Evolutionary conservation across 2,113 vertebrate genomes (phyloP), one percentile per base, ranked within the genome.

Genomic region (Typhlomys cinereus): DNA sequence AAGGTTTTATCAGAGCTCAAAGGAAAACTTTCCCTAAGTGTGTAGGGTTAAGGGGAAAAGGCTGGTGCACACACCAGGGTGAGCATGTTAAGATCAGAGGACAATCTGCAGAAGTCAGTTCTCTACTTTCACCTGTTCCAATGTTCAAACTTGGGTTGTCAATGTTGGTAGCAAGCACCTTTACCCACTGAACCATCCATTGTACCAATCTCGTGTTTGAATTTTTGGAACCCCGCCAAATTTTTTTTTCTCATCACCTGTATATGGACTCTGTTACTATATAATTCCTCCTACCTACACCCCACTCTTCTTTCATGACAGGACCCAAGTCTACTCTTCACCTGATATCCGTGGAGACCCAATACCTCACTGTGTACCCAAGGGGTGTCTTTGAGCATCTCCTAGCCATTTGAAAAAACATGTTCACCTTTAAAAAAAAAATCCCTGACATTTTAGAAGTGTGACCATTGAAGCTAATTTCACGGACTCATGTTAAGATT

Each of bases 371-470:
- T 59, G 11, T 78, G 44, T 25, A 83, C 46, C 18, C 64, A 69
- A 34, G 50, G 39, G 27, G 62, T 25, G 11, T 18, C 78, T 84
- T 59, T 70, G 88, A 92, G 74, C 89, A 93, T 29, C n/a, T 85
- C 71, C 89, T 44, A 57, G 41, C 50, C 62, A 80, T 82, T 21
- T 67, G 46, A 54, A 85, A 91, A 89, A 86, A 59, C 59, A 79
- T 57, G 13, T 44, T 73, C 48, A 71, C 62, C 1, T n/a, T 14
- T 36, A 50, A 8, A 71, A 74, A 67, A 70, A 82, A 83, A 59
- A 50, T 39, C 12, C 70, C 46, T n/a, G 34, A 21, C 64, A 61
- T 90, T 48, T 89, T 70, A 64, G 52, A 86, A 59, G 12, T 29
- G 12, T 46, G 54, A 69, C 27, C 78, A 20, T 13, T 29, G 1